Evolutionary conservation across 2,888 invertebrate species (phyloP).

Genomic region (Orchestes rusci): DNA sequence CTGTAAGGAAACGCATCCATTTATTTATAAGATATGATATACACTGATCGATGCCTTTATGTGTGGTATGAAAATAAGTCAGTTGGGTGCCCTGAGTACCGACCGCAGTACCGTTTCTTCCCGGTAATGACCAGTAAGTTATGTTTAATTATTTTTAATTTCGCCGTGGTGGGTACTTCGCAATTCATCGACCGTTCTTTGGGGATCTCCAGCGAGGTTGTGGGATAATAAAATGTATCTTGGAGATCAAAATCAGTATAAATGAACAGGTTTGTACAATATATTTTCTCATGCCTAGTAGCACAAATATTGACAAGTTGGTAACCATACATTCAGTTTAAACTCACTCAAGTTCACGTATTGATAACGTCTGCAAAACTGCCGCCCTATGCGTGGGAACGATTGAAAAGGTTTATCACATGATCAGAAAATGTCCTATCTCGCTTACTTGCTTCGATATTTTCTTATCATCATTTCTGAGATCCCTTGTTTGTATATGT

Average conservation of each 20-base stretch:
- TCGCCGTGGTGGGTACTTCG: conserved; percentile 18
- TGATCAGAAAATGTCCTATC: neutral
- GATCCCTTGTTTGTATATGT: too few relatives aligned
- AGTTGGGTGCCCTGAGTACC: conserved; percentile 16
- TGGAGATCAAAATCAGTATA: too few relatives aligned
- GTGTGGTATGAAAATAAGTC: conserved; percentile 23
- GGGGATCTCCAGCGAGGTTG: conserved; percentile 4
- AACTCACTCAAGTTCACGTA: too few relatives aligned
- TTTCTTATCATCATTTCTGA: too few relatives aligned
- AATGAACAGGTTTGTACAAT: too few relatives aligned
- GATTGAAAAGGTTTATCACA: conserved; percentile 5
- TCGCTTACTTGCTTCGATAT: too few relatives aligned
- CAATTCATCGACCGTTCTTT: conserved; percentile 12
- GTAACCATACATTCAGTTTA: too few relatives aligned
- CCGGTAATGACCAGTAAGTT: conserved; percentile 21
- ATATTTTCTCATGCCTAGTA: too few relatives aligned
- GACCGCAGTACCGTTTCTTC: conserved; percentile 18
- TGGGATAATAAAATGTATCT: too few relatives aligned
- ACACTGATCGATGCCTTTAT: conserved; percentile 18
- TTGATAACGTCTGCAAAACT: too few relatives aligned
- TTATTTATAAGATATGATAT: conserved; percentile 10
- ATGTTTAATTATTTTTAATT: conserved; percentile 25
- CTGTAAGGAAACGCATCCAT: too few relatives aligned
- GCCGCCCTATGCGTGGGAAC: conserved; percentile 4
- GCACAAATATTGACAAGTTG: too few relatives aligned